Conservation (phyloP, 2,797 vertebrate genomes). For the Sarcophilus harrisii region DNA sequence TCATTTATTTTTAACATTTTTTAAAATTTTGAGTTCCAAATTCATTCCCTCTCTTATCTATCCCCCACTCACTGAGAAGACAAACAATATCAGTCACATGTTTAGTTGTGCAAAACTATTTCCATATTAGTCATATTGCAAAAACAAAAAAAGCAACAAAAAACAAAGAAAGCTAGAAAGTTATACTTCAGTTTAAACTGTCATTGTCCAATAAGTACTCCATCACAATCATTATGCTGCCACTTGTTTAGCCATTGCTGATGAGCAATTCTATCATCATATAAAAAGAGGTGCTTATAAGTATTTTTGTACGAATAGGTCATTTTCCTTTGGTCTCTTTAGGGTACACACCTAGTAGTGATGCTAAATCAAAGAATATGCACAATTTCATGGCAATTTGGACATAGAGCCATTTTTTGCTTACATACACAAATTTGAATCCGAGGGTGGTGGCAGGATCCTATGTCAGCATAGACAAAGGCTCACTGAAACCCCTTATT, state of each 20-base stretch:
- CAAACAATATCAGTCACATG: neutral
- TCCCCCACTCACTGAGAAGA: neutral
- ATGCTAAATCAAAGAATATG: neutral
- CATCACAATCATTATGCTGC: neutral
- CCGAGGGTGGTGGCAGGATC: neutral
- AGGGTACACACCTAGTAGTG: neutral
- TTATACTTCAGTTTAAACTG: neutral
- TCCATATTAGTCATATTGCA: neutral
- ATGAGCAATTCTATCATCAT: neutral
- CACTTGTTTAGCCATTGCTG: neutral
- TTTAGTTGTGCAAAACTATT: neutral
- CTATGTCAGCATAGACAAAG: neutral
- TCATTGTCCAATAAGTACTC: neutral
- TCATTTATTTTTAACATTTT: neutral
- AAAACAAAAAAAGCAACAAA: neutral
- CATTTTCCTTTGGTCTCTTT: neutral
- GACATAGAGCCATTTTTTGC: neutral
- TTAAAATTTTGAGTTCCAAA: neutral
- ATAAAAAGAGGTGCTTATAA: neutral
- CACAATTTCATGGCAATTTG: neutral
- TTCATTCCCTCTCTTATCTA: neutral
- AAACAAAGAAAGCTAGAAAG: neutral
- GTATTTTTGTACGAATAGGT: neutral
- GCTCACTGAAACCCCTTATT: neutral
- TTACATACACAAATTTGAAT: neutral